Conservation (phyloP, 53 echinoderm and acorn worm species). For the Patiria pectinifera region DNA sequence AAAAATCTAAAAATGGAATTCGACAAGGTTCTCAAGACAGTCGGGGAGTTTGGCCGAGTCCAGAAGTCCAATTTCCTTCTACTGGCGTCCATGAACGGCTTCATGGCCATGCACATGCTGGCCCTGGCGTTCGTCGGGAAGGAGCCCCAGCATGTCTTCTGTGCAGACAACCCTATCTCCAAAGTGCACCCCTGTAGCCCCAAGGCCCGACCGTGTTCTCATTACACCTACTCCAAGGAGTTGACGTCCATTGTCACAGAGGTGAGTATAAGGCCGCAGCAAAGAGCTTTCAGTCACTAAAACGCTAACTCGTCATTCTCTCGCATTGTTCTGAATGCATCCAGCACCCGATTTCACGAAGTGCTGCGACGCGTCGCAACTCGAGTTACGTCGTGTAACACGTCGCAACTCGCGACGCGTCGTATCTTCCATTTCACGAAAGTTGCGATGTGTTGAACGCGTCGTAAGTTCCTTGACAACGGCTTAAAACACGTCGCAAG, state of each 20-base stretch:
- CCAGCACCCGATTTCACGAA: too few relatives aligned
- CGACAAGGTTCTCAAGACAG: conserved; percentile 66
- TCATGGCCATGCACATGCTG: conserved; percentile 81
- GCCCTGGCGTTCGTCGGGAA: conserved; percentile 75
- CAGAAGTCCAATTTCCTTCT: conserved; percentile 69
- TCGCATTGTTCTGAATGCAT: too few relatives aligned
- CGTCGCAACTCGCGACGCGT: too few relatives aligned
- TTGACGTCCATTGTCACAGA: conserved; percentile 86
- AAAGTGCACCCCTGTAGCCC: conserved; percentile 55
- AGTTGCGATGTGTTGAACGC: too few relatives aligned
- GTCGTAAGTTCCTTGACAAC: too few relatives aligned
- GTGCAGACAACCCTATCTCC: conserved; percentile 33
- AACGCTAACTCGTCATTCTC: too few relatives aligned
- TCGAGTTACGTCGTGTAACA: too few relatives aligned
- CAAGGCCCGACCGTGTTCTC: conserved; percentile 57
- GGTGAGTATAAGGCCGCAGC: conserved; percentile 41
- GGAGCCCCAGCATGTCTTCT: conserved; percentile 46
- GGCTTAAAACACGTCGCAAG: too few relatives aligned
- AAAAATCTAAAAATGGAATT: conserved; percentile 58
- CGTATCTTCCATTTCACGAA: too few relatives aligned
- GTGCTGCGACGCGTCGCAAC: too few relatives aligned
- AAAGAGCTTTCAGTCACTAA: too few relatives aligned
- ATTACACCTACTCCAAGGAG: conserved; percentile 69
- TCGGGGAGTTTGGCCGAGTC: conserved; percentile 77
- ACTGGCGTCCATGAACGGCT: conserved; percentile 51